Base-by-base conservation (phyloP, 2,113 vertebrate species). In the Amblyopsis rosae region DNA sequence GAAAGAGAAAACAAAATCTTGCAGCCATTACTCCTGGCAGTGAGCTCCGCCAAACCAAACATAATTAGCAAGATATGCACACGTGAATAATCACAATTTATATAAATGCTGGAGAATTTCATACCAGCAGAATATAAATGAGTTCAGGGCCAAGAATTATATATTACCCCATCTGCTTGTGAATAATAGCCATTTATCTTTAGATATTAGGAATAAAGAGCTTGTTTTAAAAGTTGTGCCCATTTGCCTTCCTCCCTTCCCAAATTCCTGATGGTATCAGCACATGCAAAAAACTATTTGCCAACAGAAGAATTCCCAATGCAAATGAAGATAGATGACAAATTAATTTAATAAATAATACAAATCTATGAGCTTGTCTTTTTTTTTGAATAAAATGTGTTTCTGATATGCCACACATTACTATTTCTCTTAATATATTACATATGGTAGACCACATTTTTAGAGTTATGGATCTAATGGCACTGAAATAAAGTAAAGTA, bases 11-110 rank as follows among this genome's bases (percentile, higher is more conserved):
- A 74, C 75, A 51, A 41, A 19, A 3, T 75, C 10, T 15, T 59
- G 3, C 7, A 61, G 54, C n/a, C 15, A 65, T 72, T 81, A 70
- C 70, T 76, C 11, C 58, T n/a, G 1, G 9, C 7, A n/a, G 19
- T 68, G 53, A 67, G 67, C 67, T 61, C 70, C 70, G 33, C 72
- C 50, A 77, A 70, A 81, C 67, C 32, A 73, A 76, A 85, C 59
- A 61, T 77, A 77, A 82, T 86, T 82, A 75, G 67, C 65, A 45
- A 85, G 67, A 82, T 82, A 83, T 60, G 82, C 76, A 83, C 65
- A 48, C 66, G 83, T 81, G 73, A 86, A 82, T 79, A 85, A 85
- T 79, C 54, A 60, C 47, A 57, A 55, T 17, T 74, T 80, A 59
- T 69, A 74, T 75, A 75, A 62, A 77, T 59, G 48, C 47, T 70